These are phyloP conservation scores for Dascillus cervinus DNA, from an alignment of 2,888 invertebrate genomes.

Conservation along the genomic window DNA sequence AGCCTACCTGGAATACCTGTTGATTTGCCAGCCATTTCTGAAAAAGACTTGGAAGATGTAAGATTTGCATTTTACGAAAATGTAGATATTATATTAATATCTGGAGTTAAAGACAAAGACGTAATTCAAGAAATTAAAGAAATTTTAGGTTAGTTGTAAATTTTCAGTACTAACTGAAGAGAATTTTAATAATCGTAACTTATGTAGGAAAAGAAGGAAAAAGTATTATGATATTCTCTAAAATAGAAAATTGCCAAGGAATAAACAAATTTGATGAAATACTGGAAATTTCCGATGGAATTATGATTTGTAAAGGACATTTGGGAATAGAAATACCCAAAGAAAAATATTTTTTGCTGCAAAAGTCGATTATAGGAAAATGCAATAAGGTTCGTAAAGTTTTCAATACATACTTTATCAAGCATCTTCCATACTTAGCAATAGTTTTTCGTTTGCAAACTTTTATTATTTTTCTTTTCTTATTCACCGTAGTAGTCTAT, in stretches of 20 bases:
- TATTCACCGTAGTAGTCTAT: too few relatives aligned
- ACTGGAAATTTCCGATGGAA: constrained; percentile 86
- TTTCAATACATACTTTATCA: too few relatives aligned
- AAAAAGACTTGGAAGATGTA: constrained; percentile 44
- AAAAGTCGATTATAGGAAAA: constrained; percentile 96
- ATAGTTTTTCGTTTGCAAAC: too few relatives aligned
- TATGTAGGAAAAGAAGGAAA: constrained; percentile 80
- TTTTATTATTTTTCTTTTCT: too few relatives aligned
- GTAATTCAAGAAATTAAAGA: constrained; percentile 56
- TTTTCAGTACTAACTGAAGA: not conserved
- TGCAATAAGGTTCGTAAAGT: constrained; percentile 86
- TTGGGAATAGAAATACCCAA: constrained; percentile 97
- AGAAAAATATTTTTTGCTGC: constrained; percentile 94
- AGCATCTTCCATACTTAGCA: too few relatives aligned
- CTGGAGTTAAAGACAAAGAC: constrained; percentile 64
- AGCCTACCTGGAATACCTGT: constrained; percentile 47
- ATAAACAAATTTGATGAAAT: constrained; percentile 92
- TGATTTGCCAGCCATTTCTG: constrained; percentile 38
- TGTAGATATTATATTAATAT: constrained; percentile 73
- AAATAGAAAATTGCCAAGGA: constrained; percentile 98
- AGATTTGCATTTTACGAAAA: constrained; percentile 57
- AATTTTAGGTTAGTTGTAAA: constrained; percentile 30
- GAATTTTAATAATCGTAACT: not conserved
- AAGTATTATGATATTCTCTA: constrained; percentile 92
- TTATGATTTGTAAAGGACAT: constrained; percentile 98